Evolutionary conservation across 2,888 invertebrate genomes (phyloP), one percentile per base, ranked within the genome.

Genomic region (Drosophila fulvimacula): DNA sequence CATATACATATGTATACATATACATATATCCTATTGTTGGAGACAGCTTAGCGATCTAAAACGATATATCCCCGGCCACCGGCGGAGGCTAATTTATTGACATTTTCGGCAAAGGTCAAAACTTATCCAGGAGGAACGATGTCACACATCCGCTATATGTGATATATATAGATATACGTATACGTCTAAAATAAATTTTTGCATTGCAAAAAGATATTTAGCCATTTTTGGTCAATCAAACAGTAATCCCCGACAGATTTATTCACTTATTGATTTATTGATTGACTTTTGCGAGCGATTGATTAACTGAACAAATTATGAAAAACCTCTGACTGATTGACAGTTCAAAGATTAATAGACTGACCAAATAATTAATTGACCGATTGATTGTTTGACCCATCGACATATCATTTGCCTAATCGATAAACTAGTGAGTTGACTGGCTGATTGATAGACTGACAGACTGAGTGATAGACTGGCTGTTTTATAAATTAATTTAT

Each of bases 81-180:
- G 30, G 15, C 0, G 42, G n/a, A n/a, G 42, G 11, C 7, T 15
- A 13, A 19, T 34, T 36, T 34, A 51, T 21, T 51, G 34, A 36
- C 21, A 51, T 21, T 36, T 51, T 51, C 5, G 36, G 36, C 36
- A 51, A 34, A 51, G 21, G 34, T 36, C 51, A 21, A 15, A 24
- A 32, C 17, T n/a, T 36, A 36, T 21, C 10, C 36, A 49, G 13
- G 7, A 19, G 19, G 7, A 46, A 46, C n/a, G n/a, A 27, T 27
- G 44, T n/a, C n/a, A n/a, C n/a, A n/a, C n/a, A n/a, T n/a, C n/a
- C n/a, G n/a, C n/a, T n/a, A n/a, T n/a, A n/a, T n/a, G 15, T 24
- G 42, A 44, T 15, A 13, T n/a, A 30, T 19, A 46, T n/a, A 30
- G 11, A 30, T 30, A 17, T 10, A 42, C 21, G 13, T 21, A 42